Evolutionary conservation across 2,113 vertebrate species (phyloP).

Genomic region (Antechinus stuartii): DNA sequence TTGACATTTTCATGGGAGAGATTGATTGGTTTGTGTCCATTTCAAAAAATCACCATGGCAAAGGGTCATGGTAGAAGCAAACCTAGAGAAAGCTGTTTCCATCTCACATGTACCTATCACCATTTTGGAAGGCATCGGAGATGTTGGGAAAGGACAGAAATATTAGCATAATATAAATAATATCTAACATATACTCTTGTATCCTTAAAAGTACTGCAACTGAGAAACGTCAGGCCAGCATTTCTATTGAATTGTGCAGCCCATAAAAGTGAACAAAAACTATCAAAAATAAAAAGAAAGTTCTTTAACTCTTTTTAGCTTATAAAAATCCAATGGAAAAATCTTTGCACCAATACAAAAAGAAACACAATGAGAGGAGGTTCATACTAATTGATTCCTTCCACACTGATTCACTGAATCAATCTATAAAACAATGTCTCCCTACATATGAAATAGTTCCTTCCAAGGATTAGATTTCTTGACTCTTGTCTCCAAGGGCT

Average conservation of each 20-base stretch:
- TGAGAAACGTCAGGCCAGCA: neutral
- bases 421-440: neutral
- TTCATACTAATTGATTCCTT: neutral
- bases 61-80: conserved; percentile 58
- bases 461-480: neutral
- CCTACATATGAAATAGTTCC: neutral
- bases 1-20: conserved; percentile 79
- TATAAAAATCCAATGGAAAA: neutral
- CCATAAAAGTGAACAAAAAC: neutral
- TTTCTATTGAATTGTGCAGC: conserved; percentile 39
- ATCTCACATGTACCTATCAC: conserved; percentile 61
- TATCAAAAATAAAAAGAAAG: neutral
- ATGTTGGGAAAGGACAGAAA: conserved; percentile 2
- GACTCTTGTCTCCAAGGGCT: neutral
- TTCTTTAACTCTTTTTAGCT: neutral
- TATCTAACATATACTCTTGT: neutral
- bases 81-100: conserved; percentile 59
- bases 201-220: conserved; percentile 47
- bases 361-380: neutral
- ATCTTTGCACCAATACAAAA: neutral
- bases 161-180: conserved; percentile 49
- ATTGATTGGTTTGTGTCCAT: conserved; percentile 81
- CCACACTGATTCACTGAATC: neutral
- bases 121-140: conserved; percentile 56
- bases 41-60: conserved; percentile 73